phyloP scores from a whole-genome alignment of 2,888 invertebrate genomes.

The Leucozona laternaria region DNA sequence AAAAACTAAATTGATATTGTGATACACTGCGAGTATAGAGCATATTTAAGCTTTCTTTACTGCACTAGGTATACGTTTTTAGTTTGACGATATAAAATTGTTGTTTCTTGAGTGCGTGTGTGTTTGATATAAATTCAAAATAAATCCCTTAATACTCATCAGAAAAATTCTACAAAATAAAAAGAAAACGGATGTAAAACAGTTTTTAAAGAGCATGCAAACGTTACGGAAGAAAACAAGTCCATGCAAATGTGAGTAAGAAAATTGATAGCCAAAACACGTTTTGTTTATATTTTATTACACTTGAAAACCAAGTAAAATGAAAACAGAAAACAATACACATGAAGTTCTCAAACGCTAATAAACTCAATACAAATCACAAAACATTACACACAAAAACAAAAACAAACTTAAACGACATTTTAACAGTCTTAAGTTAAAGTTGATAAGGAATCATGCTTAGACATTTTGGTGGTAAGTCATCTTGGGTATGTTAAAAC shows the following conservation, averaged over 20 bases:
- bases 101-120: background rate
- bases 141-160: slow-evolving; percentile 35
- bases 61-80: background rate
- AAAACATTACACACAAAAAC: slow-evolving; percentile 36
- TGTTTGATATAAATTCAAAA: slow-evolving; percentile 16
- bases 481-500: slow-evolving; percentile 11
- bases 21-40: background rate
- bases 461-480: slow-evolving; percentile 62
- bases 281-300: slow-evolving; percentile 49
- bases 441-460: slow-evolving; percentile 48
- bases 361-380: slow-evolving; percentile 43
- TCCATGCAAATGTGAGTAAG: slow-evolving; percentile 95
- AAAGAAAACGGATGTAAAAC: slow-evolving; percentile 79
- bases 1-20: slow-evolving; percentile 2
- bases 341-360: background rate
- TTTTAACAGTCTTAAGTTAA: slow-evolving; percentile 26
- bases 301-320: slow-evolving; percentile 5
- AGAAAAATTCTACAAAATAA: slow-evolving; percentile 47
- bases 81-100: background rate
- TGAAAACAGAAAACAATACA: background rate
- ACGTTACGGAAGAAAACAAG: slow-evolving; percentile 96
- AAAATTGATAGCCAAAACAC: slow-evolving; percentile 41
- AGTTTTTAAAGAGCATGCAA: slow-evolving; percentile 88
- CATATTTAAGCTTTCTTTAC: background rate
- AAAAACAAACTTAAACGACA: slow-evolving; percentile 12